A percentile compares a stretch with the other conserved stretches of the same genome.
Evolutionary conservation across 2,113 vertebrate genomes (phyloP).

Genomic region (Trichechus manatus): DNA sequence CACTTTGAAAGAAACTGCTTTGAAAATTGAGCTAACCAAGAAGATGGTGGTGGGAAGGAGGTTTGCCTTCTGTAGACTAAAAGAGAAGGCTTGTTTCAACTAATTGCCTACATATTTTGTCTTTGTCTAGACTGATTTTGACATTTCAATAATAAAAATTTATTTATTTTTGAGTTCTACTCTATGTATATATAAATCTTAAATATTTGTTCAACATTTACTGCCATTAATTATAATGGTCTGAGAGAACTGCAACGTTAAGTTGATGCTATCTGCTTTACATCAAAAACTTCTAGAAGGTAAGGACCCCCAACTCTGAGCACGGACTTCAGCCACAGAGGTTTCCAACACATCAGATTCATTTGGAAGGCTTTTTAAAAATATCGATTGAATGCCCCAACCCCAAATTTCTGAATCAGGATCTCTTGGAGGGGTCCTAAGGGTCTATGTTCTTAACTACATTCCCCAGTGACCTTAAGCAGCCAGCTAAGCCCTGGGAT

Average conservation of each 20-base stretch:
- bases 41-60: neutral
- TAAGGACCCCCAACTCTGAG: neutral
- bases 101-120: slow-evolving; percentile 41
- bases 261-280: slow-evolving; percentile 44
- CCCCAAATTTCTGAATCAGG: neutral
- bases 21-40: slow-evolving; percentile 27
- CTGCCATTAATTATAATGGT: slow-evolving; percentile 53
- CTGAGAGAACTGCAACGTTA: neutral
- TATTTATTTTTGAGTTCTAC: slow-evolving; percentile 58
- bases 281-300: slow-evolving; percentile 57
- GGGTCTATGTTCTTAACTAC: neutral
- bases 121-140: slow-evolving; percentile 51
- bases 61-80: neutral
- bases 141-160: slow-evolving; percentile 45
- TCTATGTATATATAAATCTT: slow-evolving; percentile 55
- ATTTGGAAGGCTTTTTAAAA: neutral
- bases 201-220: slow-evolving; percentile 51
- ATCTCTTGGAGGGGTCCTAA: neutral
- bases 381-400: neutral
- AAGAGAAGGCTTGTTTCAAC: slow-evolving; percentile 54
- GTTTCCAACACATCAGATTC: neutral
- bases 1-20: slow-evolving; percentile 15
- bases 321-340: neutral
- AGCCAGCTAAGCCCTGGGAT: neutral
- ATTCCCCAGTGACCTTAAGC: neutral